Conservation (phyloP, 1,140 invertebrate genomes). For the Drosophila pallidifrons region DNA sequence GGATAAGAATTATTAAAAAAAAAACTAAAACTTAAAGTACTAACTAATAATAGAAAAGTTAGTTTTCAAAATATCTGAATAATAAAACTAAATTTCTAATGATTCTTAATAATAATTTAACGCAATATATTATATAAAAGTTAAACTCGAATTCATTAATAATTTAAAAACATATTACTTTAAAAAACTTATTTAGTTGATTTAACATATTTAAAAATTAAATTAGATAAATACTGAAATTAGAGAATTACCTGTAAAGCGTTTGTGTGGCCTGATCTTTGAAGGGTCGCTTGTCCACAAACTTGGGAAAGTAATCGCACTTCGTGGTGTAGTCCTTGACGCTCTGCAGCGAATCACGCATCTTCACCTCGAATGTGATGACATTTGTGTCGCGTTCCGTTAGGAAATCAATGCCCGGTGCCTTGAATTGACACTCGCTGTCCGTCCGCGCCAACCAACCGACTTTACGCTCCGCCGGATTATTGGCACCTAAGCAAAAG, state of each 20-base stretch:
- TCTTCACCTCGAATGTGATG: slow-evolving; percentile 52
- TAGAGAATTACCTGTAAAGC: slow-evolving; percentile 61
- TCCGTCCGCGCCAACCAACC: slow-evolving; percentile 60
- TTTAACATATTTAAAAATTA: too few relatives aligned
- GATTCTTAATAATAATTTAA: too few relatives aligned
- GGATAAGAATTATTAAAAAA: too few relatives aligned
- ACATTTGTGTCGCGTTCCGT: slow-evolving; percentile 33
- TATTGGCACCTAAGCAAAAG: slow-evolving; percentile 48
- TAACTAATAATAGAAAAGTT: too few relatives aligned
- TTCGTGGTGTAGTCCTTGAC: slow-evolving; percentile 48
- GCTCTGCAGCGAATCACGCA: slow-evolving; percentile 27
- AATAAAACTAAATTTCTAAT: too few relatives aligned
- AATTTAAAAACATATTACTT: too few relatives aligned
- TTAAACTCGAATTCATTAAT: too few relatives aligned
- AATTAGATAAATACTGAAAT: too few relatives aligned
- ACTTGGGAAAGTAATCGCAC: slow-evolving; percentile 60
- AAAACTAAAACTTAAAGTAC: too few relatives aligned
- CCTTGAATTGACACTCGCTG: slow-evolving; percentile 62
- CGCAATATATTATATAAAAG: too few relatives aligned
- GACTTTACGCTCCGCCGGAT: slow-evolving; percentile 53
- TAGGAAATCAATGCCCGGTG: slow-evolving; percentile 57
- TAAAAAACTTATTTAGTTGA: too few relatives aligned
- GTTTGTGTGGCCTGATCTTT: slow-evolving; percentile 71
- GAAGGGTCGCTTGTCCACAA: slow-evolving; percentile 39
- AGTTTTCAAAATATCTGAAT: too few relatives aligned